A percentile compares a stretch with the other conserved stretches of the same genome.
Evolutionary conservation across 2,797 vertebrate species (phyloP).

Genomic region (Dromococcyx pavoninus): DNA sequence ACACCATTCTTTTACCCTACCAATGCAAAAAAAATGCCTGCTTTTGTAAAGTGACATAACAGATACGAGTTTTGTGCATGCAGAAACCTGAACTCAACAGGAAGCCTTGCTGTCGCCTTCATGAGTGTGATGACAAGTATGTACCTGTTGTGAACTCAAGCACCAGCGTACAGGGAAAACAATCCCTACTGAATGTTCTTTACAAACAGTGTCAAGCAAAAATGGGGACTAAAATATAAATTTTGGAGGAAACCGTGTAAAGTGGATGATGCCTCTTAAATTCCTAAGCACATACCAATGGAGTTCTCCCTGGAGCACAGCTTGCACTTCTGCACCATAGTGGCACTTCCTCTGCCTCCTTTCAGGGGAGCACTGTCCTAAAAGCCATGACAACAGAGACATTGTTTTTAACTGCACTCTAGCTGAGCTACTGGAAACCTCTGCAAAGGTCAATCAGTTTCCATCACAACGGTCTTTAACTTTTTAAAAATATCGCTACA

Average conservation of each 20-base stretch:
- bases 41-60: background rate
- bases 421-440: background rate
- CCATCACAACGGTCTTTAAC: background rate
- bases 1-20: background rate
- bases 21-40: background rate
- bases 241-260: background rate
- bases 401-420: background rate
- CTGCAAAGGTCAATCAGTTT: background rate
- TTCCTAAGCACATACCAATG: slow-evolving; percentile 82
- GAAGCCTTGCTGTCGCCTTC: background rate
- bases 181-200: background rate
- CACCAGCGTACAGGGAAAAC: background rate
- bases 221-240: background rate
- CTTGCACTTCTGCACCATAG: slow-evolving; percentile 98
- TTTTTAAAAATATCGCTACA: background rate
- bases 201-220: background rate
- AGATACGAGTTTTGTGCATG: background rate
- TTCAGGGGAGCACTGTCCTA: slow-evolving; percentile 93
- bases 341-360: slow-evolving; percentile 92
- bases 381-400: background rate
- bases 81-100: background rate
- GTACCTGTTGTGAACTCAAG: background rate
- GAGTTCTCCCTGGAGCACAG: slow-evolving; percentile 94
- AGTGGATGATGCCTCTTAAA: background rate
- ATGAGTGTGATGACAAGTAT: background rate